These are phyloP conservation scores for Pimephales promelas DNA, from an alignment of 2,113 vertebrate species.

Conservation along the genomic window DNA sequence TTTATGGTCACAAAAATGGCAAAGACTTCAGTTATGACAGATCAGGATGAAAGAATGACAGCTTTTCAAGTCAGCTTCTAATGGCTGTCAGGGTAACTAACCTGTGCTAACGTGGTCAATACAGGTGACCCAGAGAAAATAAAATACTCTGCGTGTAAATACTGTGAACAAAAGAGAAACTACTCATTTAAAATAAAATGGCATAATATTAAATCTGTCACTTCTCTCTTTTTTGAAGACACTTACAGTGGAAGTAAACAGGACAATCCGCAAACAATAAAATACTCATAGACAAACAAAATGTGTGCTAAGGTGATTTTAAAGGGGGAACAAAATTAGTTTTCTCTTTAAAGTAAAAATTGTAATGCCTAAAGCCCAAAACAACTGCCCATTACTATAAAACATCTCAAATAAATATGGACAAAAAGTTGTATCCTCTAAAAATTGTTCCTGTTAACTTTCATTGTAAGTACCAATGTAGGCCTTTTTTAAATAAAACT, in stretches of 20 bases:
- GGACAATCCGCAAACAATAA: not conserved
- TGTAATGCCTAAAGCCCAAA: not conserved
- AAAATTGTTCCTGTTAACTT: not conserved
- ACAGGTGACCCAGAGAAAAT: not conserved
- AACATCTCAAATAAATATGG: too few species aligned
- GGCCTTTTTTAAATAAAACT: not conserved
- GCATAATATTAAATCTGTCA: not conserved
- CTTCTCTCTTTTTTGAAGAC: not conserved
- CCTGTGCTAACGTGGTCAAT: not conserved
- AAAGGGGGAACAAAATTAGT: not conserved
- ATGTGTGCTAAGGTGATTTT: not conserved
- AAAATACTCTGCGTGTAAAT: not conserved
- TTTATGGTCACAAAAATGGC: not conserved
- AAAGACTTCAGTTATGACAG: not conserved
- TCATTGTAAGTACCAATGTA: not conserved
- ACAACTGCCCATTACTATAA: too few species aligned
- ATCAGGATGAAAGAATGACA: not conserved
- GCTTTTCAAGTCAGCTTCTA: not conserved
- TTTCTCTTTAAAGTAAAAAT: too few species aligned
- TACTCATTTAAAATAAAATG: not conserved
- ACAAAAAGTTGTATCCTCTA: not conserved
- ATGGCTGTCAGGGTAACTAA: constrained; percentile 1
- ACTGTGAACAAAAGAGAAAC: not conserved
- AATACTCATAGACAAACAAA: not conserved
- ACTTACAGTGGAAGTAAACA: not conserved